phyloP scores from a whole-genome alignment of 2,888 invertebrate species.

The Augiades crinisus region DNA sequence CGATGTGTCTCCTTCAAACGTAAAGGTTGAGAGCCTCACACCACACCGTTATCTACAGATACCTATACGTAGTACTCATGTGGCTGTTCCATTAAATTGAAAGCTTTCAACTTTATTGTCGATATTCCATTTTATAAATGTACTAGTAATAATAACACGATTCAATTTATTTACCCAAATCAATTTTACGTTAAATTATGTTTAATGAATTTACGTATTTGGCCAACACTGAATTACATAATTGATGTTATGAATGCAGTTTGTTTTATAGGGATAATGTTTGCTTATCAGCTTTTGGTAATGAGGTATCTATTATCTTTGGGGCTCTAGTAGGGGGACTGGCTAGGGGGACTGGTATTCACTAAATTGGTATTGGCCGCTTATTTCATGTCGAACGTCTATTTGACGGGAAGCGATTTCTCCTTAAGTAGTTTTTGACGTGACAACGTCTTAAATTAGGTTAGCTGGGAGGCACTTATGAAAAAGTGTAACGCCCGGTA shows the following conservation, averaged over 20 bases:
- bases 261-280: not conserved
- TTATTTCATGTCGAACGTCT: no score
- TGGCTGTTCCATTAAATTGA: constrained; percentile 36
- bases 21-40: constrained; percentile 15
- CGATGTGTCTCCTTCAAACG: not conserved
- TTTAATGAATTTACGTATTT: constrained; percentile 3
- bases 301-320: not conserved
- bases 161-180: constrained; percentile 32
- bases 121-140: constrained; percentile 42
- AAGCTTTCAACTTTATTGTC: constrained; percentile 50
- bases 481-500: no score
- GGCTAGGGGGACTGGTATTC: no score
- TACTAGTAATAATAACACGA: constrained; percentile 30
- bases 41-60: not conserved
- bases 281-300: not conserved
- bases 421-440: no score
- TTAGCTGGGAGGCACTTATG: no score
- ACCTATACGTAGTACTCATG: constrained; percentile 11
- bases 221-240: not conserved
- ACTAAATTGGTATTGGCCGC: no score
- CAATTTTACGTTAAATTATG: constrained; percentile 1
- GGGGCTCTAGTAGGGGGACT: no score
- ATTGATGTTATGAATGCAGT: not conserved
- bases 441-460: no score
- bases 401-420: no score